phyloP scores from a whole-genome alignment of 37 sponge, comb jelly and placozoan species.

The Axinella damicornis region DNA sequence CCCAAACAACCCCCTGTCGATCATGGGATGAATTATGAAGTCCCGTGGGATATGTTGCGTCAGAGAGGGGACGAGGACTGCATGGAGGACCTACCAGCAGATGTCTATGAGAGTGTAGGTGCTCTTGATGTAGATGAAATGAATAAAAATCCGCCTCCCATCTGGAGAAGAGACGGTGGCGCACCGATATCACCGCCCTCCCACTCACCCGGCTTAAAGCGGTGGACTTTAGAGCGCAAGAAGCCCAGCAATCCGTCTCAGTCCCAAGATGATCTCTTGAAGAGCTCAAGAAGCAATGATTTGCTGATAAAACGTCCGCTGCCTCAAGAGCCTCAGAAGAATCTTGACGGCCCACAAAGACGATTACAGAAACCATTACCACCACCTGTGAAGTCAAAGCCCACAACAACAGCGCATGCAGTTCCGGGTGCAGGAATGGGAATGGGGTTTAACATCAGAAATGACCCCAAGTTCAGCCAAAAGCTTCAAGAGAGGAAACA shows the following conservation, averaged over 20 bases:
- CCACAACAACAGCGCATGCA: not conserved
- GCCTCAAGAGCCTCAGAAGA: too few species aligned
- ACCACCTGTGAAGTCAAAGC: not conserved
- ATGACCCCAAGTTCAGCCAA: slow-evolving; percentile 31
- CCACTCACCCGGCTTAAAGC: not conserved
- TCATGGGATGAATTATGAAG: not conserved
- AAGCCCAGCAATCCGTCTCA: too few species aligned
- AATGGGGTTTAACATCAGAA: not conserved
- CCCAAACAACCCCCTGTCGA: not conserved
- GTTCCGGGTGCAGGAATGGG: not conserved
- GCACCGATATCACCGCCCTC: slow-evolving; percentile 14
- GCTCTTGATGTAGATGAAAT: slow-evolving; percentile 10
- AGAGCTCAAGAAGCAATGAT: too few species aligned
- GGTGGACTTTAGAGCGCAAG: too few species aligned
- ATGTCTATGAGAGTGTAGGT: slow-evolving; percentile 33
- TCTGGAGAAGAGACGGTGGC: slow-evolving; percentile 5
- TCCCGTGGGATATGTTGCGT: not conserved
- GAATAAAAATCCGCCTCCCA: slow-evolving; percentile 41
- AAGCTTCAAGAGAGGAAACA: slow-evolving; percentile 42
- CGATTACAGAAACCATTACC: not conserved
- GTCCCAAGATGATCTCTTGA: too few species aligned
- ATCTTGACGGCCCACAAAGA: too few species aligned
- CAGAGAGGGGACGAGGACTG: too few species aligned
- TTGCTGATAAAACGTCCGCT: too few species aligned
- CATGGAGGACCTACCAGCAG: not conserved